These are phyloP conservation scores for Choristoneura rosaceana DNA, from an alignment of 2,888 invertebrate species.

Conservation along the genomic window DNA sequence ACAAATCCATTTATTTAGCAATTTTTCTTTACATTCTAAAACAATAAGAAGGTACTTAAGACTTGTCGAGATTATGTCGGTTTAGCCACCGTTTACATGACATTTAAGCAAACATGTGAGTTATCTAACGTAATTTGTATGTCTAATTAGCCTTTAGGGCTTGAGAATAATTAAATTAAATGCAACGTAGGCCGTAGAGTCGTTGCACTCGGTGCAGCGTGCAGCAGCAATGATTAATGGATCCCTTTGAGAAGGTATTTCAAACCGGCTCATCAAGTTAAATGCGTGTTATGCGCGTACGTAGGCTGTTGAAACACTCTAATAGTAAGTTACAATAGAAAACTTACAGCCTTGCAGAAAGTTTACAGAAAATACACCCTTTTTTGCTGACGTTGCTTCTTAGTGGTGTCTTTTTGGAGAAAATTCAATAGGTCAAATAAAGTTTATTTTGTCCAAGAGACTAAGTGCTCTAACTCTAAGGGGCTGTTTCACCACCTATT, in stretches of 20 bases:
- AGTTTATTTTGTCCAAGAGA: too few relatives aligned
- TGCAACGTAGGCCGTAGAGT: slow-evolving; percentile 8
- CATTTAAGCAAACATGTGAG: not conserved
- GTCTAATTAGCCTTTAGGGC: slow-evolving; percentile 7
- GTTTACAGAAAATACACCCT: too few relatives aligned
- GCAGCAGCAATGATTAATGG: slow-evolving; percentile 30
- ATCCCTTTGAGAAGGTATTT: slow-evolving; percentile 31
- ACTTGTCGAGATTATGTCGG: not conserved
- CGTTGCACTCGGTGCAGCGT: slow-evolving; percentile 29
- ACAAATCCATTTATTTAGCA: not conserved
- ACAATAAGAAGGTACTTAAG: not conserved
- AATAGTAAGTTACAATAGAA: not conserved
- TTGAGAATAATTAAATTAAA: slow-evolving; percentile 30
- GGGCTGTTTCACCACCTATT: too few relatives aligned
- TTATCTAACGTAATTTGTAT: not conserved
- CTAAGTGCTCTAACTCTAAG: too few relatives aligned
- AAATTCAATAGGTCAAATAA: too few relatives aligned
- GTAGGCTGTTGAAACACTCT: slow-evolving; percentile 4
- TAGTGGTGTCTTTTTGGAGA: too few relatives aligned
- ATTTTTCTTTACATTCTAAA: not conserved
- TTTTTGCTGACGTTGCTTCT: too few relatives aligned
- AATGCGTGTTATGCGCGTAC: not conserved
- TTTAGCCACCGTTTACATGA: not conserved
- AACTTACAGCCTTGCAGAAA: too few relatives aligned
- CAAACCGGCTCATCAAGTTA: slow-evolving; percentile 34